Percentiles rank a stretch among this genome's conserved stretches.
phyloP scores from a whole-genome alignment of 2,888 invertebrate genomes.

The Watsonalla binaria region DNA sequence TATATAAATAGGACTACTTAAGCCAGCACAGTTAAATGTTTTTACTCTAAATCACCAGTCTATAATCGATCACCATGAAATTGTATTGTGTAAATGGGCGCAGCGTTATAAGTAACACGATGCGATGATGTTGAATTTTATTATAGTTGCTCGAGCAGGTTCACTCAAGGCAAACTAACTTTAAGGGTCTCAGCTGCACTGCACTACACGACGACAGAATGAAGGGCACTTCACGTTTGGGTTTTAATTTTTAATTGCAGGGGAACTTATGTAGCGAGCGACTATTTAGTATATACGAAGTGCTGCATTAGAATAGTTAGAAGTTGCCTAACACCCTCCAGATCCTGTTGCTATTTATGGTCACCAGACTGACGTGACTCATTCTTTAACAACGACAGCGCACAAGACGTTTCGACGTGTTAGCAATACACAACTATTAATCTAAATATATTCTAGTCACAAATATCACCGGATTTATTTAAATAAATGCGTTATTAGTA shows the following conservation, averaged over 20 bases:
- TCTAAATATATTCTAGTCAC: slow-evolving; percentile 40
- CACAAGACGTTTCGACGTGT: slow-evolving; percentile 36
- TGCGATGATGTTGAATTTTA: slow-evolving; percentile 25
- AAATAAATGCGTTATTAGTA: slow-evolving; percentile 21
- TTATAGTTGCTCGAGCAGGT: slow-evolving; percentile 26
- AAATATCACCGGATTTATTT: slow-evolving; percentile 24
- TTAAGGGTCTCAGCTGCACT: slow-evolving; percentile 34
- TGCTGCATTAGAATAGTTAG: slow-evolving; percentile 23
- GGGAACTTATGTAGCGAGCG: slow-evolving; percentile 19
- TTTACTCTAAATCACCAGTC: no score
- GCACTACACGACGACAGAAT: slow-evolving; percentile 24
- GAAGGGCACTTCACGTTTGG: slow-evolving; percentile 52
- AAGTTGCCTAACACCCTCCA: slow-evolving; percentile 30
- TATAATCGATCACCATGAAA: no score
- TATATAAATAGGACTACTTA: no score
- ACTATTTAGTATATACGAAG: slow-evolving; percentile 39
- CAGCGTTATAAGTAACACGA: slow-evolving; percentile 15
- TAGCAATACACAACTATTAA: slow-evolving; percentile 41
- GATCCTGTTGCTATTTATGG: slow-evolving; percentile 57
- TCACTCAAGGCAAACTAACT: slow-evolving; percentile 39
- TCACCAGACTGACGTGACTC: slow-evolving; percentile 51
- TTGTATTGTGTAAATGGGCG: no score
- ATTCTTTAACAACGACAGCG: slow-evolving; percentile 27
- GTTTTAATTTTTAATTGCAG: slow-evolving; percentile 51
- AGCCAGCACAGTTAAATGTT: no score